Evolutionary conservation across 1,140 invertebrate genomes (phyloP), one percentile per base, ranked within the genome.

Genomic region (Drosophila parabipectinata): DNA sequence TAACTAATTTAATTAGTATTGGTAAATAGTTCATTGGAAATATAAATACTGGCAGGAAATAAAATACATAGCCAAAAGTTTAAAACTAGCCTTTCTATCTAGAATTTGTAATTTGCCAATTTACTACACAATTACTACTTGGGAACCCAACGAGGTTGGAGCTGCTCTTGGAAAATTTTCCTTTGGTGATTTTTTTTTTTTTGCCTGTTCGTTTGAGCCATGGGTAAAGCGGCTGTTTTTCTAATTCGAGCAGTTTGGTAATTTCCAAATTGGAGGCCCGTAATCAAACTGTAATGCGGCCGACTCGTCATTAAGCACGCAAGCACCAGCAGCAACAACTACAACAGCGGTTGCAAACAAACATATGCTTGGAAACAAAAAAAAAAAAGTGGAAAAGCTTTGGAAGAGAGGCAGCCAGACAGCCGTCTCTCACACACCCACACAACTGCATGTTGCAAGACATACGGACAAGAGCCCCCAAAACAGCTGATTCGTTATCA

Each of bases 401-500:
- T 34, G 30, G 28, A 69, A 58, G 53, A 44, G 61, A 79, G 74
- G 71, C 80, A 77, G 73, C 76, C 76, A 73, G 74, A 69, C 64
- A 79, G 68, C 57, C 51, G 80, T 58, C 67, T 64, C 63, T 47
- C 56, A 77, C 48, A 37, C 44, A 74, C 52, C 37, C 14, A 28
- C 41, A 50, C 45, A 52, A 41, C 37, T 28, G 60, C 52, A 77
- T 52, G 15, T 44, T 14, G 41, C 28, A 55, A 56, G 34, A 32
- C 21, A 64, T 45, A 47, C 67, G 54, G 72, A 84, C 80, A 79
- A 72, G 77, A 44, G 41, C 15, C 15, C 15, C n/a, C 37, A 41
- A 50, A 88, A 88, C 83, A 88, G 83, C 83, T 88, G 83, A 88
- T 88, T 79, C 72, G 67, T 83, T 88, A 79, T 88, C 83, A 87